Conservation (phyloP, 2,888 invertebrate species). For the Leptarthrus brevirostris region DNA sequence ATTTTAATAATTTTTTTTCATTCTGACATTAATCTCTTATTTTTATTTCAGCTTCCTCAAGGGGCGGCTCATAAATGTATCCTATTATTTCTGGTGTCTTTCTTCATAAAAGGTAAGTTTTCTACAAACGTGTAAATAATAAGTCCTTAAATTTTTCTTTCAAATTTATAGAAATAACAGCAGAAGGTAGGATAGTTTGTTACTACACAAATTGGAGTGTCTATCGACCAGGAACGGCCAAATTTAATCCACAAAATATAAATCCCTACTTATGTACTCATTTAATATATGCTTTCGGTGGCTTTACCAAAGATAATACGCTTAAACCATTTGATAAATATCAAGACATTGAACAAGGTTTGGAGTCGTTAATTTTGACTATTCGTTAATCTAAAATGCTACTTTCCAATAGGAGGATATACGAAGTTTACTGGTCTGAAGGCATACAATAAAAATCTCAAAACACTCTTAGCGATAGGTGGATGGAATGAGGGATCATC, state of each 20-base stretch:
- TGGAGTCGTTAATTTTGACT: background rate
- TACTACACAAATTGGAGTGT: constrained; percentile 96
- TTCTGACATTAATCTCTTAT: background rate
- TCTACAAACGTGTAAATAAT: background rate
- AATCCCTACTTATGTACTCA: constrained; percentile 95
- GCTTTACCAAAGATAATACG: constrained; percentile 90
- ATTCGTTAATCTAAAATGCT: background rate
- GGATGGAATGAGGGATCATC: constrained; percentile 94
- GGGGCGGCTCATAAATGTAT: constrained; percentile 65
- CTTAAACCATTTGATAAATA: constrained; percentile 94
- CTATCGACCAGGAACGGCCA: constrained; percentile 89
- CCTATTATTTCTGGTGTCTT: constrained; percentile 62
- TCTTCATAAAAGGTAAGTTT: constrained; percentile 62
- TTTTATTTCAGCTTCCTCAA: constrained; percentile 63
- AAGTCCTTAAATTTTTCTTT: background rate
- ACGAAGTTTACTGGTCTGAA: constrained; percentile 93
- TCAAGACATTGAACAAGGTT: constrained; percentile 79
- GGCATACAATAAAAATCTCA: constrained; percentile 90
- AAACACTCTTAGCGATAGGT: constrained; percentile 91
- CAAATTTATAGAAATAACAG: constrained; percentile 60
- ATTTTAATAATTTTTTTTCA: no score
- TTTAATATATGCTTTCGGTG: constrained; percentile 92
- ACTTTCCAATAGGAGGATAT: constrained; percentile 85
- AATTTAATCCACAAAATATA: constrained; percentile 93
- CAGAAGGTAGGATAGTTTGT: constrained; percentile 84